Evolutionary conservation across 2,888 invertebrate genomes (phyloP), one percentile per base, ranked within the genome.

Genomic region (Eupithecia pulchellata): DNA sequence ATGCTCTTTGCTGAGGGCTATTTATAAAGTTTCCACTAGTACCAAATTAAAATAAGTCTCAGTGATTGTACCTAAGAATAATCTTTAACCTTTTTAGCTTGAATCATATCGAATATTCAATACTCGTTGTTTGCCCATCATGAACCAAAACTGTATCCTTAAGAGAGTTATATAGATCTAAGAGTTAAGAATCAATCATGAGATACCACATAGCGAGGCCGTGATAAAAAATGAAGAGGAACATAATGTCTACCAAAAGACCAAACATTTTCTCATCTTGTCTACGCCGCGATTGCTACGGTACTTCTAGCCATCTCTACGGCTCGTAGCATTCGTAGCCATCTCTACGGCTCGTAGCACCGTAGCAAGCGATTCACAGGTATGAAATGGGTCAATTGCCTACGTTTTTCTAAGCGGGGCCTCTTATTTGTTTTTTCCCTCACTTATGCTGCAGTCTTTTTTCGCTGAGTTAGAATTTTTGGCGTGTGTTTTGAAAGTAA

Each of bases 311-410:
- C 65, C 42, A 47, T 63, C 36, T 61, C 77, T 77, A 74, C 76
- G 74, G 61, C 61, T 60, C 61, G 64, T 64, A 64, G 64, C 57
- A 27, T 14, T n/a, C 69, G 65, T 65, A 62, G 65, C 65, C 42
- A 47, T 63, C 36, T 61, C 77, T 77, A 74, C 76, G 74, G 61
- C 61, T 60, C 60, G 61, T 61, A 36, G 61, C 60, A 32, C 58
- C 39, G 66, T 64, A 61, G 47, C 25, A 25, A 62, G 68, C 72
- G 65, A 72, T 72, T 69, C 71, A 63, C 72, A 73, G 73, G 76
- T 75, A 75, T 75, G 73, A 77, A 77, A 77, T 77, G 70, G 77
- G 78, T 78, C 78, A 78, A 77, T 78, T 76, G 76, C 77, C 69
- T 66, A 74, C 71, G 74, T 78, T 77, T 76, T 78, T 76, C 76